Evolutionary conservation across 1,140 invertebrate species (phyloP).

Genomic region (Dreissena rostriformis): DNA sequence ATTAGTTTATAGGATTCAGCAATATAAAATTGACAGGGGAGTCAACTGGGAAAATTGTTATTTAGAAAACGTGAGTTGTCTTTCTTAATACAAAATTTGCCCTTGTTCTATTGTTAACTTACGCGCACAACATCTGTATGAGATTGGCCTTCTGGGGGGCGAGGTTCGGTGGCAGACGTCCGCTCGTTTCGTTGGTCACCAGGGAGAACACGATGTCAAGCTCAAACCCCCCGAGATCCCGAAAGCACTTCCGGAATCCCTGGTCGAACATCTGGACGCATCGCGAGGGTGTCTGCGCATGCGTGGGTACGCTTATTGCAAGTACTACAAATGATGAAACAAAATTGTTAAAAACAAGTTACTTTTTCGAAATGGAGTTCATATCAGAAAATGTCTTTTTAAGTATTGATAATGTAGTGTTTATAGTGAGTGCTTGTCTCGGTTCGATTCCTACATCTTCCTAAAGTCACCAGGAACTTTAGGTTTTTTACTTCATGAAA

Average conservation of each 20-base stretch:
- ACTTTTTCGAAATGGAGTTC: background rate
- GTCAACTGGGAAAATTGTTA: too few species aligned
- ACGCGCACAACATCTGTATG: conserved; percentile 26
- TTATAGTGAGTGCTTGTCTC: too few species aligned
- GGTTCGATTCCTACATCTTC: too few species aligned
- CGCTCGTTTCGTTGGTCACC: conserved; percentile 51
- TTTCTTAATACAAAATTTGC: too few species aligned
- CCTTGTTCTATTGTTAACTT: background rate
- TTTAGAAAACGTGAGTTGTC: too few species aligned
- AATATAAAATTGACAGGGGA: too few species aligned
- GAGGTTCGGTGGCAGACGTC: conserved; percentile 40
- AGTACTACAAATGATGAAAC: conserved; percentile 16
- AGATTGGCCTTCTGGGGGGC: conserved; percentile 50
- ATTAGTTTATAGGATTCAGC: too few species aligned
- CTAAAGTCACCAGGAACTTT: too few species aligned
- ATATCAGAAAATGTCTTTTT: background rate
- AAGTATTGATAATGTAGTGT: too few species aligned
- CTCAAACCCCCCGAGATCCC: conserved; percentile 47
- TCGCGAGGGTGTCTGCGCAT: conserved; percentile 8
- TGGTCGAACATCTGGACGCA: conserved; percentile 49
- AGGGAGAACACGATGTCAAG: conserved; percentile 52
- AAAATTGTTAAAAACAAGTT: background rate
- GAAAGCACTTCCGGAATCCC: conserved; percentile 47
- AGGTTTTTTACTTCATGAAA: too few species aligned
- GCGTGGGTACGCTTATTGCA: conserved; percentile 15